A percentile compares a stretch with the other conserved stretches of the same genome.
Conservation (phyloP, 2,888 invertebrate species). For the Agrochola macilenta region DNA sequence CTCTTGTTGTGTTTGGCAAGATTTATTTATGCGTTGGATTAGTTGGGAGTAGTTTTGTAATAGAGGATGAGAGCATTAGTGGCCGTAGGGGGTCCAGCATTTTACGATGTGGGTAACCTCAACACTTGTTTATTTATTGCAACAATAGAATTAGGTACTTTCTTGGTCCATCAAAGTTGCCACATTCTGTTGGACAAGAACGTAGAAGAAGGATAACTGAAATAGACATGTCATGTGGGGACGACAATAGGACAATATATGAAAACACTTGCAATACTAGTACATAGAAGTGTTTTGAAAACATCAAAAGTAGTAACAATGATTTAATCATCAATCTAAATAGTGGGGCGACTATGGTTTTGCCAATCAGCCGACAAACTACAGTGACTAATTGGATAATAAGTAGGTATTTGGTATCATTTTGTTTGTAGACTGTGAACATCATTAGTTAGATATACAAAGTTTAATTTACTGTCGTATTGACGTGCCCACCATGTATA, state of each 20-base stretch:
- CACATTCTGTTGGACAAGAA: not conserved
- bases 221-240: not conserved
- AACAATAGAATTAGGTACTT: not conserved
- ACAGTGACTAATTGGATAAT: not conserved
- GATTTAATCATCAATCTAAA: not conserved
- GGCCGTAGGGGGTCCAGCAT: not conserved
- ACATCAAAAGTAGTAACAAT: not conserved
- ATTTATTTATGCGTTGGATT: slow-evolving; percentile 35
- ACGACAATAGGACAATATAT: not conserved
- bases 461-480: too few relatives aligned
- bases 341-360: not conserved
- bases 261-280: not conserved
- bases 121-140: not conserved
- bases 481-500: not conserved
- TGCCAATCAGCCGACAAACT: not conserved
- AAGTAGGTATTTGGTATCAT: not conserved
- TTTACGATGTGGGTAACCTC: not conserved
- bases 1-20: slow-evolving; percentile 41
- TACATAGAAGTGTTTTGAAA: not conserved
- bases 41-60: slow-evolving; percentile 35
- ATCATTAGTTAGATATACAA: not conserved
- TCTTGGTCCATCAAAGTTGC: not conserved
- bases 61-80: slow-evolving; percentile 15
- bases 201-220: not conserved
- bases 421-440: not conserved